Base-by-base conservation (phyloP, 1,140 invertebrate genomes). In the Chionoecetes opilio region DNA sequence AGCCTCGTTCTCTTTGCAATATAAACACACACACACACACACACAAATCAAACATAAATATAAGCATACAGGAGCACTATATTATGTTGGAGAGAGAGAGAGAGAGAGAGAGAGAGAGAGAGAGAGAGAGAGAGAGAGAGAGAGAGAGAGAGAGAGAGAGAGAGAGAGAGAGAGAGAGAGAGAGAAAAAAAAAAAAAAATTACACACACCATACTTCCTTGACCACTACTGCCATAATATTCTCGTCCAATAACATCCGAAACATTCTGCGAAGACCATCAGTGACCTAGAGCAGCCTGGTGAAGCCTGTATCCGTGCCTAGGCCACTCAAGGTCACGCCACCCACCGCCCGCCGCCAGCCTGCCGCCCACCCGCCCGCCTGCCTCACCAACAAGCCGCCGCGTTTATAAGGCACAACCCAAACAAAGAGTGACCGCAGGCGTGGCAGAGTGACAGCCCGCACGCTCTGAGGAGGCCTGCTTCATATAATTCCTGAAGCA, bases 71-170 rank as follows among this genome's bases (percentile, higher is more conserved):
- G 38, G 38, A 41, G 38, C 38, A 41, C 14, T 6, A 41, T 41
- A 41, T 41, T 6, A 41, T 41, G 38, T 41, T 14, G 14, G 38
- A 41, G 38, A 41, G 38, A 41, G 38, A 41, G 38, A 41, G 38
- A 41, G 38, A 41, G 38, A 41, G 38, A 41, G 38, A 41, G 38
- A 41, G 38, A 41, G 38, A 41, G 38, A 41, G 38, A 41, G 38
- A 63, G 53, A 63, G 53, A 63, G 53, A 63, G 53, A 63, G 53
- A 63, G 53, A 63, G 53, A 63, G 53, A 63, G 53, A 63, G 53
- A 63, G 53, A 63, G 63, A 75, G 63, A 75, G 63, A 75, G 63
- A 75, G 63, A 75, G 63, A 75, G 63, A 75, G 63, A 75, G 63
- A 75, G 63, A 75, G 63, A 75, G 63, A 75, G 63, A 75, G 63